Evolutionary conservation across 2,888 invertebrate genomes (phyloP), one percentile per base, ranked within the genome.

Genomic region (Limulus polyphemus): DNA sequence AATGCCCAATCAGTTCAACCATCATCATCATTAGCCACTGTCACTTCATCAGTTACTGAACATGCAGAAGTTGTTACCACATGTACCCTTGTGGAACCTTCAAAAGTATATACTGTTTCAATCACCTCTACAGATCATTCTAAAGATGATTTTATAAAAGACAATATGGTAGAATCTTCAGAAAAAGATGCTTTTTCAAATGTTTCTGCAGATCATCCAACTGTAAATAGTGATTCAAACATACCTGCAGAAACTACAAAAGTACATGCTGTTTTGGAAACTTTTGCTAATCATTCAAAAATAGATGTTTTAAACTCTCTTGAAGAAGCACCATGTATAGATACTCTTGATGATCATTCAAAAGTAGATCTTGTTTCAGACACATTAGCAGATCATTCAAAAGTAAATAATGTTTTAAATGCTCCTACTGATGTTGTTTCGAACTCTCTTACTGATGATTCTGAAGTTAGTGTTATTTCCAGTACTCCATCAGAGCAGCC

Each of bases 241-340:
- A 50, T 55, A 32, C 56, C 54, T 50, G 12, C 48, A 47, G 62
- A 60, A 56, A 56, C 56, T 49, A 13, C 57, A 14, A 65, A 60
- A 59, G 62, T 56, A 48, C 62, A 65, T 61, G 62, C 62, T 32
- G 61, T 59, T 16, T 61, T 60, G 55, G 64, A 62, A 58, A 47
- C 56, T 10, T 52, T 58, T 16, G 56, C 59, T 59, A 61, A 54
- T 13, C 58, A 62, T 50, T 52, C 59, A 32, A n/a, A 54, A 16
- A 13, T 59, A 32, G 32, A 32, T 32, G 7, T 32, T 32, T 32
- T 32, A 32, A 32, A 32, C 32, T 32, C 32, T 32, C 32, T 32
- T 32, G 32, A 32, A 32, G 5, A 32, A 32, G 32, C 7, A 32
- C 32, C 32, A 32, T 32, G 32, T 32, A 32, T 32, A 32, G 32